These are phyloP conservation scores for Tapirus indicus DNA, from an alignment of 2,797 vertebrate species.

Conservation along the genomic window DNA sequence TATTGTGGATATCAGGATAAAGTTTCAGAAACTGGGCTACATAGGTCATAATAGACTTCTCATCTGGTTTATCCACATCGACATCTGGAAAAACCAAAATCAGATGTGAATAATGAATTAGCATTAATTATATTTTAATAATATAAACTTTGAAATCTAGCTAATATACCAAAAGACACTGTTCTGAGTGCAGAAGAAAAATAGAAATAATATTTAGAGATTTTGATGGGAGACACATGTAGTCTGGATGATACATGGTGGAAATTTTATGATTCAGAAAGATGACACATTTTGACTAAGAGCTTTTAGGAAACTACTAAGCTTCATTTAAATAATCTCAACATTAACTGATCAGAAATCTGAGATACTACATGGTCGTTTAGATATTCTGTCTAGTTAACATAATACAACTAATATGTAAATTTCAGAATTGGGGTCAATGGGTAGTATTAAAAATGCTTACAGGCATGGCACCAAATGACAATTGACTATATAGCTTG, in stretches of 20 bases:
- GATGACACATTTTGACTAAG: background rate
- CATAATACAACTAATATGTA: background rate
- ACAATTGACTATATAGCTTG: background rate
- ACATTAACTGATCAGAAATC: background rate
- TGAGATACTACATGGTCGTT: background rate
- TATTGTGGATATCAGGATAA: slow-evolving; percentile 91
- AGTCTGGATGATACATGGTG: background rate
- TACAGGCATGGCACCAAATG: background rate
- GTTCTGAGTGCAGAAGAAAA: background rate
- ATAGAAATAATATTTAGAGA: background rate
- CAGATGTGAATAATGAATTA: background rate
- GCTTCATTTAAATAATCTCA: background rate
- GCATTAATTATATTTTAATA: background rate
- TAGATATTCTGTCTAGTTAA: background rate
- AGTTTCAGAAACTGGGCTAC: slow-evolving; percentile 98
- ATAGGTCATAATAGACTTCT: slow-evolving; percentile 99
- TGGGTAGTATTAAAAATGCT: background rate
- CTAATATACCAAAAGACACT: background rate
- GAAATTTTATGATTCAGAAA: background rate
- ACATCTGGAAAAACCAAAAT: slow-evolving; percentile 91
- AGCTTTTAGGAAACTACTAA: background rate
- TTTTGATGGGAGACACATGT: background rate
- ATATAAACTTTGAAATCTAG: background rate
- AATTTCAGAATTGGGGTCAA: background rate
- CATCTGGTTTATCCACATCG: slow-evolving; percentile 98